phyloP scores from a whole-genome alignment of 2,888 invertebrate genomes.

The Xanthorhoe designata region DNA sequence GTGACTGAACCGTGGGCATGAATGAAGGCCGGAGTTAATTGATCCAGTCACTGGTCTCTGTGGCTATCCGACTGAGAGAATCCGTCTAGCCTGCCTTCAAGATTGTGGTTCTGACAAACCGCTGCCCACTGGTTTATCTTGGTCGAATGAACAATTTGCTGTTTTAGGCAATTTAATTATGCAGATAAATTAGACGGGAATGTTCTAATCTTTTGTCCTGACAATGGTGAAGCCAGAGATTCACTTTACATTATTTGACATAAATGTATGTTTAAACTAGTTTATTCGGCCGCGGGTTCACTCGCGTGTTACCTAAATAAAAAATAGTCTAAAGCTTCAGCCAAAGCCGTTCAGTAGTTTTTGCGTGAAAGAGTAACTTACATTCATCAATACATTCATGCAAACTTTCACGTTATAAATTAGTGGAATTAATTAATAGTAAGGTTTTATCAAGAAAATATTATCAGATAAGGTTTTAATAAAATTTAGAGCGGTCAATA shows the following conservation, averaged over 20 bases:
- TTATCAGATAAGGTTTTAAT: no score
- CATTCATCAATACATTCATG: no score
- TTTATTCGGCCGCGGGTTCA: no score
- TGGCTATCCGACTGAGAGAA: conserved; percentile 11
- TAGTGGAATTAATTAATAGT: no score
- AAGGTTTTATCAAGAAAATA: no score
- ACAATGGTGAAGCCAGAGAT: not conserved
- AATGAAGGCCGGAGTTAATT: conserved; percentile 9
- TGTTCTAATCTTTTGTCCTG: not conserved
- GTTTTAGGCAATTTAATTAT: conserved; percentile 3
- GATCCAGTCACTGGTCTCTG: conserved; percentile 11
- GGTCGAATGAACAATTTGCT: conserved; percentile 9
- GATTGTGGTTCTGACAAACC: conserved; percentile 16
- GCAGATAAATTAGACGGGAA: not conserved
- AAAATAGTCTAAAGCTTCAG: no score
- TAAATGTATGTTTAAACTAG: no score
- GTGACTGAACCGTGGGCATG: not conserved
- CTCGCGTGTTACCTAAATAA: no score
- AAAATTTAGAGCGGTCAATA: no score
- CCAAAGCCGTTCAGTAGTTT: no score
- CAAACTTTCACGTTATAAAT: no score
- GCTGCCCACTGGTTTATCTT: conserved; percentile 7
- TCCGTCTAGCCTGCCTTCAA: conserved; percentile 8
- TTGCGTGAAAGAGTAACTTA: no score
- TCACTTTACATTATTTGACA: not conserved